Evolutionary conservation across 2,888 invertebrate species (phyloP).

Genomic region (Pristionchus fissidentatus): DNA sequence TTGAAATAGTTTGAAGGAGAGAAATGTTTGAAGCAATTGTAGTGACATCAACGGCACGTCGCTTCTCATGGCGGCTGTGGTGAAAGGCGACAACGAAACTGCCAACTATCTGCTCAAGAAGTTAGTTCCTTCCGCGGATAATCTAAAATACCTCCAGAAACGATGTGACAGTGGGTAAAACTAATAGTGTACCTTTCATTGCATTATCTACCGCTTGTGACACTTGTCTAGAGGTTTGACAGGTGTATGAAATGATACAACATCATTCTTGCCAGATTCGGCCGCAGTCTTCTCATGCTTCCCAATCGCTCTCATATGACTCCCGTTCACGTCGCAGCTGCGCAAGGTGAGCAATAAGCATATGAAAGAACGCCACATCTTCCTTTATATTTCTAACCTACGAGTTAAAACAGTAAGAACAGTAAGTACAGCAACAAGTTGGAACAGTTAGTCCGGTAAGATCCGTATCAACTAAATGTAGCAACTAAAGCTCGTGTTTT

Average conservation of each 20-base stretch:
- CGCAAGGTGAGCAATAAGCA: conserved; percentile 61
- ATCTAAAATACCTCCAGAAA: not conserved
- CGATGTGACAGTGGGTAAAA: not conserved
- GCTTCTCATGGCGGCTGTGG: conserved; percentile 68
- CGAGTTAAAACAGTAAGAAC: not conserved
- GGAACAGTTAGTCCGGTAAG: no score
- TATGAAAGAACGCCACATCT: no score
- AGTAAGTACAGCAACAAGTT: not conserved
- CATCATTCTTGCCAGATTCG: conserved; percentile 56
- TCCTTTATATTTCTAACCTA: not conserved
- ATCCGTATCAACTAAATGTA: no score
- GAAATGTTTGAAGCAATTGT: not conserved
- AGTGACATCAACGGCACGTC: conserved; percentile 69
- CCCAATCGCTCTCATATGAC: conserved; percentile 69
- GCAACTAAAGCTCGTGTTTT: not conserved
- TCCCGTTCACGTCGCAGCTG: conserved; percentile 72
- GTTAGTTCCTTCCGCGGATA: no score
- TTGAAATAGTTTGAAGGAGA: not conserved
- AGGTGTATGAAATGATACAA: not conserved
- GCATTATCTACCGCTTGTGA: not conserved
- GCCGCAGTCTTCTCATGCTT: conserved; percentile 64
- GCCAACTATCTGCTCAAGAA: conserved; percentile 63
- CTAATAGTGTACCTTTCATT: not conserved
- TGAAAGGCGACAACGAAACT: conserved; percentile 66
- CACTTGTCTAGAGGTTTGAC: no score